These are phyloP conservation scores for Salvelinus alpinus DNA, from an alignment of 2,113 vertebrate genomes.

Conservation along the genomic window DNA sequence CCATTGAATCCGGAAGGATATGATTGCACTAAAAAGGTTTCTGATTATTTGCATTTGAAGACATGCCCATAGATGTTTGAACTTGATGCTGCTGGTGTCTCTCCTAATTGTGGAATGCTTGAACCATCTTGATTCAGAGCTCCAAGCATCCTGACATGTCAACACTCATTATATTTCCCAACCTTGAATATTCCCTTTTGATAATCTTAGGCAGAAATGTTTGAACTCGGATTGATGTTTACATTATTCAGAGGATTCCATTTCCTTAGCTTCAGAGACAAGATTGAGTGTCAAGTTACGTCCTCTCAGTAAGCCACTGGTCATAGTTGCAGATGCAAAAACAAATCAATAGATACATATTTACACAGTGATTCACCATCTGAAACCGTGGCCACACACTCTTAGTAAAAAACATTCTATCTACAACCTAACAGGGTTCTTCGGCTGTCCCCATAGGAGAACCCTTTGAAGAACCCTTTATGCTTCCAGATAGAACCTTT, in stretches of 20 bases:
- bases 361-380: neutral
- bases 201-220: slow-evolving; percentile 12
- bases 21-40: too few species aligned
- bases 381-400: neutral
- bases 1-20: too few species aligned
- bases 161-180: slow-evolving; percentile 18
- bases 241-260: neutral
- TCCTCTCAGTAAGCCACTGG: neutral
- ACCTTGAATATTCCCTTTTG: slow-evolving; percentile 15
- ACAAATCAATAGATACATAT: neutral
- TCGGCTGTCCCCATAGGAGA: neutral
- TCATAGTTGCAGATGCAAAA: neutral
- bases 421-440: slow-evolving; percentile 12
- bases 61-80: slow-evolving; percentile 16
- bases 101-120: slow-evolving; percentile 6
- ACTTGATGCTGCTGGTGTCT: slow-evolving; percentile 19
- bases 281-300: neutral
- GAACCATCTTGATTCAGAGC: slow-evolving; percentile 9
- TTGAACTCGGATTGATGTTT: slow-evolving; percentile 1
- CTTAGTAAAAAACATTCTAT: slow-evolving; percentile 15
- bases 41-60: neutral
- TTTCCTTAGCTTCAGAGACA: neutral
- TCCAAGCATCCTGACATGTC: slow-evolving; percentile 28
- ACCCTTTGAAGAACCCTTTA: too few species aligned
- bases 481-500: too few species aligned